These are phyloP conservation scores for Drosophila fuyamai DNA, from an alignment of 1,140 invertebrate species.

Conservation along the genomic window DNA sequence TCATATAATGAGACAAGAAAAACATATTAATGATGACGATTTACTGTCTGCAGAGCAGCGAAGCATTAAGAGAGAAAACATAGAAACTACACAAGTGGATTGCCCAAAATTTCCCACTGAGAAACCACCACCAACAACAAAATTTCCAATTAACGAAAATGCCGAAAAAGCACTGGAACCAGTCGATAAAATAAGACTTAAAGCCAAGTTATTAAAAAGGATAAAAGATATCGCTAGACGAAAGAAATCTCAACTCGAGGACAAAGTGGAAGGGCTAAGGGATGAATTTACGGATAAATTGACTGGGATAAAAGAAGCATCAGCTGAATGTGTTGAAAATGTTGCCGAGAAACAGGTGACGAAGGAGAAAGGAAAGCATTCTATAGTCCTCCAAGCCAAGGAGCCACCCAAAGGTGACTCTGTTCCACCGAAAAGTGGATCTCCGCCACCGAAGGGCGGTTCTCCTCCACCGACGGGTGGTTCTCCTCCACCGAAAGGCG, in stretches of 20 bases:
- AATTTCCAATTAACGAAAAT: conserved; percentile 26
- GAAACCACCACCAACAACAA: background rate
- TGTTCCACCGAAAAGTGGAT: background rate
- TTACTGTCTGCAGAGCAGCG: conserved; percentile 9
- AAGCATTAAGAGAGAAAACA: background rate
- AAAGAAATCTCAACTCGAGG: background rate
- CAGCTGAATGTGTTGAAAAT: too few species aligned
- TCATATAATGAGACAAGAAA: background rate
- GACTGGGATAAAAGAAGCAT: background rate
- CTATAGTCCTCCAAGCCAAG: background rate
- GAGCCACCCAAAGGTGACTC: background rate
- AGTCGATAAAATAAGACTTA: background rate
- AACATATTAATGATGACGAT: background rate
- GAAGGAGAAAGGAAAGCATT: background rate
- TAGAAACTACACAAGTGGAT: background rate
- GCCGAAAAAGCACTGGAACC: background rate
- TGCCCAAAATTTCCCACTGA: conserved; percentile 11
- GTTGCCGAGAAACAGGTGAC: too few species aligned
- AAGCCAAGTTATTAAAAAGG: conserved; percentile 3
- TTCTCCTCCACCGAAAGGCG: background rate
- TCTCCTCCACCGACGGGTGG: background rate
- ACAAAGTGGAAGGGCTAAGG: background rate
- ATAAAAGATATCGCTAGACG: background rate
- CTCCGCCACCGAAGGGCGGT: background rate
- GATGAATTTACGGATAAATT: background rate